These are phyloP conservation scores for Cheilosia vulpina DNA, from an alignment of 2,888 invertebrate genomes.

Conservation along the genomic window DNA sequence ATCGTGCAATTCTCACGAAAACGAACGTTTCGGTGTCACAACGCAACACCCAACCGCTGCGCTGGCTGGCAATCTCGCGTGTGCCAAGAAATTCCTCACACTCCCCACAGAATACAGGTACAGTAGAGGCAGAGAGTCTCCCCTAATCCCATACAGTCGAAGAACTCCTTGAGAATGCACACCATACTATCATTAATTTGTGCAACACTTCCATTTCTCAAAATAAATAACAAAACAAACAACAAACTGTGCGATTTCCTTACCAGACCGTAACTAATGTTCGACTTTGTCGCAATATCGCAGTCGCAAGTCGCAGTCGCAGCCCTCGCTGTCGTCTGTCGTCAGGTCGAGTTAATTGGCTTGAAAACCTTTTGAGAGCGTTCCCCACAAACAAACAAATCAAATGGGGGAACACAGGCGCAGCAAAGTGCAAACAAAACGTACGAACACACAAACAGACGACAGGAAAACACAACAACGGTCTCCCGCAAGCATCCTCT, in stretches of 20 bases:
- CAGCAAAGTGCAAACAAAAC: slow-evolving; percentile 29
- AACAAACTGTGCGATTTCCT: slow-evolving; percentile 53
- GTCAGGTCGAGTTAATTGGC: slow-evolving; percentile 65
- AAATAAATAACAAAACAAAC: slow-evolving; percentile 23
- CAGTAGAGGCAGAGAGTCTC: background rate
- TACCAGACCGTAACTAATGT: slow-evolving; percentile 75
- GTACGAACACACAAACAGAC: slow-evolving; percentile 25
- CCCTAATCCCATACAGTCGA: background rate
- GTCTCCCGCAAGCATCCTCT: slow-evolving; percentile 69
- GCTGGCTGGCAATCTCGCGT: slow-evolving; percentile 48
- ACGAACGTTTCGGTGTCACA: slow-evolving; percentile 22
- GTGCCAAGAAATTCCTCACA: slow-evolving; percentile 53
- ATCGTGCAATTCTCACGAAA: slow-evolving; percentile 14
- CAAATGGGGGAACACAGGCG: slow-evolving; percentile 15
- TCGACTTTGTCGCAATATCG: slow-evolving; percentile 70
- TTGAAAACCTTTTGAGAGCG: slow-evolving; percentile 54
- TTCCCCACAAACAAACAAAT: slow-evolving; percentile 17
- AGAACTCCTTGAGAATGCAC: slow-evolving; percentile 48
- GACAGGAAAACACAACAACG: slow-evolving; percentile 17
- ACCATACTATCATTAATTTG: slow-evolving; percentile 51
- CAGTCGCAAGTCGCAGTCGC: slow-evolving; percentile 21
- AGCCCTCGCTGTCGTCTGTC: slow-evolving; percentile 38
- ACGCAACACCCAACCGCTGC: slow-evolving; percentile 41
- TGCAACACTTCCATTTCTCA: slow-evolving; percentile 71
- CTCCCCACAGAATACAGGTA: background rate